A percentile compares a stretch with the other conserved stretches of the same genome.
phyloP scores from a whole-genome alignment of 2,797 vertebrate genomes.

The Carduelis carduelis region DNA sequence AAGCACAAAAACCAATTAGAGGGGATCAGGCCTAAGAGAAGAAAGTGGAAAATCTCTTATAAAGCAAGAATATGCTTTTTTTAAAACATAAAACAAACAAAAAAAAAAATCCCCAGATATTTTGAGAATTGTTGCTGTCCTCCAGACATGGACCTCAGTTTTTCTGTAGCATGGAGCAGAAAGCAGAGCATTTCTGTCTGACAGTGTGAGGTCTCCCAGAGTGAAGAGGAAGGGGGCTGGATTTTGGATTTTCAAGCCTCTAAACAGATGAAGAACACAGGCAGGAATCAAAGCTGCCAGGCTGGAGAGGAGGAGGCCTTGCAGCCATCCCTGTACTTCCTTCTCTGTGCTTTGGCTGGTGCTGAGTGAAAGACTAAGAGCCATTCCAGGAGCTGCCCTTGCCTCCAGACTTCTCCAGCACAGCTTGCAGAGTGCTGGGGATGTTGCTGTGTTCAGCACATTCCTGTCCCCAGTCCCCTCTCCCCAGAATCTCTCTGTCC shows the following conservation, averaged over 20 bases:
- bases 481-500: neutral
- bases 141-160: neutral
- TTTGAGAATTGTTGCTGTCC: neutral
- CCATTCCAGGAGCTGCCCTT: neutral
- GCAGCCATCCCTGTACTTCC: neutral
- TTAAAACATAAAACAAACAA: neutral
- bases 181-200: neutral
- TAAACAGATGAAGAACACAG: neutral
- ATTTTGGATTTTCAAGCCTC: neutral
- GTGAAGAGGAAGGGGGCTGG: neutral
- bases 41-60: neutral
- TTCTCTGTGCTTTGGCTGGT: neutral
- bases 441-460: neutral
- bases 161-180: neutral
- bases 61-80: neutral
- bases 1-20: neutral
- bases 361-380: neutral
- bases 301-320: neutral
- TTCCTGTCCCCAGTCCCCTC: neutral
- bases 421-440: neutral
- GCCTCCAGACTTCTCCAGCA: neutral
- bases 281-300: neutral
- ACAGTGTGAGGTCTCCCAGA: neutral
- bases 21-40: neutral
- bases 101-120: neutral